phyloP scores from a whole-genome alignment of 2,113 vertebrate species.

The Ginglymostoma cirratum region DNA sequence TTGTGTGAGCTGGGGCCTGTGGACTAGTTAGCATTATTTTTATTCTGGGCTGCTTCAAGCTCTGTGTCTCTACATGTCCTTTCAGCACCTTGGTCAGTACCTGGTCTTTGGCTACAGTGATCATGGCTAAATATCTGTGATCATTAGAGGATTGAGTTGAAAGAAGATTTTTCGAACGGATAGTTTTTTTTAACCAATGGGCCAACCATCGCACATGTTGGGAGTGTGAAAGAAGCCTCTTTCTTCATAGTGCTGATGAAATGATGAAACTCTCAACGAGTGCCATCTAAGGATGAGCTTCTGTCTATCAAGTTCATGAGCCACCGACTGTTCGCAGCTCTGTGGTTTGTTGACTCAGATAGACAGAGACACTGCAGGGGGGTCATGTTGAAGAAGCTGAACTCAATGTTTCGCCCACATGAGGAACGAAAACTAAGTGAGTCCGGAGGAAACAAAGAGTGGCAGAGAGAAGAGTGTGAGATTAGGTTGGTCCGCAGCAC shows the following conservation, averaged over 20 bases:
- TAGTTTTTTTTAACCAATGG: not conserved
- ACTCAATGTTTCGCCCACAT: slow-evolving; percentile 72
- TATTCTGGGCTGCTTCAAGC: not conserved
- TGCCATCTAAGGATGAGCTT: not conserved
- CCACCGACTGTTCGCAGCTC: not conserved
- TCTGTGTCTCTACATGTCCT: not conserved
- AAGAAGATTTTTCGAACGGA: not conserved
- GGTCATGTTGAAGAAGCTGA: slow-evolving; percentile 58
- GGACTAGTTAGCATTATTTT: not conserved
- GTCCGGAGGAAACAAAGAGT: slow-evolving; percentile 46
- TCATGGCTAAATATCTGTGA: too few relatives aligned
- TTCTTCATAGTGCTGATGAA: not conserved
- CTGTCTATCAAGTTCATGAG: not conserved
- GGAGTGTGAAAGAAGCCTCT: not conserved
- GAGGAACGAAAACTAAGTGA: slow-evolving; percentile 50
- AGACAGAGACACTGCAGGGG: not conserved
- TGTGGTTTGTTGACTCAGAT: not conserved
- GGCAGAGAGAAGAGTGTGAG: slow-evolving; percentile 55
- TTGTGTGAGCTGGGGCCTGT: not conserved
- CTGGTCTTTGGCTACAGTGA: not conserved
- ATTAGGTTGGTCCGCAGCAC: slow-evolving; percentile 82
- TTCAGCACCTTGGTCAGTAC: slow-evolving; percentile 16
- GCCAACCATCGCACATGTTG: not conserved
- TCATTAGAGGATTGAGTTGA: not conserved
- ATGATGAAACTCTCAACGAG: not conserved